Conservation (phyloP, 1,140 invertebrate genomes). For the Apocrypta bakeri region DNA sequence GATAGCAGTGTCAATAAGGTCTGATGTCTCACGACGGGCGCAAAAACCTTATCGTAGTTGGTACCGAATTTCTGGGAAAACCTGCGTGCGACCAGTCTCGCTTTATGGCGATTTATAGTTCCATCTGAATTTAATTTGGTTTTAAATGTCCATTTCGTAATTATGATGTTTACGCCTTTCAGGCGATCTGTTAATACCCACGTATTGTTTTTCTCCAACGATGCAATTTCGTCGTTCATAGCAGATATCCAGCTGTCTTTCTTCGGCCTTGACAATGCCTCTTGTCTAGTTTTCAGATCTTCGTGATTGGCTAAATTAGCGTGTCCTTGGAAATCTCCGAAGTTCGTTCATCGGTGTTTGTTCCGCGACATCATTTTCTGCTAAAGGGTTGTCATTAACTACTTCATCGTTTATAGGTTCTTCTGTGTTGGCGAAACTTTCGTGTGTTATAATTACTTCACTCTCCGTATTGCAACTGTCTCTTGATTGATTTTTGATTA, state of each 20-base stretch:
- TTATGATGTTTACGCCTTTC: constrained; percentile 48
- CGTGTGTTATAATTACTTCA: background rate
- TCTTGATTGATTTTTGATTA: constrained; percentile 28
- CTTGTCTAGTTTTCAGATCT: constrained; percentile 17
- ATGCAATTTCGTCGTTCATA: constrained; percentile 61
- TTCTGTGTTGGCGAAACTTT: background rate
- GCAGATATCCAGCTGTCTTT: constrained; percentile 59
- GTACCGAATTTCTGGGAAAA: background rate
- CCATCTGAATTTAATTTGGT: background rate
- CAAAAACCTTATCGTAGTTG: constrained; percentile 61
- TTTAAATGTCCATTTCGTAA: constrained; percentile 50
- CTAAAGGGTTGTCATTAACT: background rate
- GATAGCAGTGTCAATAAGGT: constrained; percentile 60
- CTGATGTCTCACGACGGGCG: constrained; percentile 48
- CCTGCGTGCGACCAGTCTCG: constrained; percentile 62
- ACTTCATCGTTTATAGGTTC: background rate
- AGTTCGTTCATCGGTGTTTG: background rate
- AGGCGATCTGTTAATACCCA: constrained; percentile 56
- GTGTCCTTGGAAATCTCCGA: background rate
- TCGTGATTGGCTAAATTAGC: constrained; percentile 52
- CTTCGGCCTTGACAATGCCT: constrained; percentile 25
- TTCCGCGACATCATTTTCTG: background rate
- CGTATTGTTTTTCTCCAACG: constrained; percentile 60
- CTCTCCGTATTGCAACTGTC: constrained; percentile 8
- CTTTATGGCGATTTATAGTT: constrained; percentile 49